Evolutionary conservation across 2,113 vertebrate species (phyloP), one percentile per base, ranked within the genome.

Genomic region (Cavia porcellus): DNA sequence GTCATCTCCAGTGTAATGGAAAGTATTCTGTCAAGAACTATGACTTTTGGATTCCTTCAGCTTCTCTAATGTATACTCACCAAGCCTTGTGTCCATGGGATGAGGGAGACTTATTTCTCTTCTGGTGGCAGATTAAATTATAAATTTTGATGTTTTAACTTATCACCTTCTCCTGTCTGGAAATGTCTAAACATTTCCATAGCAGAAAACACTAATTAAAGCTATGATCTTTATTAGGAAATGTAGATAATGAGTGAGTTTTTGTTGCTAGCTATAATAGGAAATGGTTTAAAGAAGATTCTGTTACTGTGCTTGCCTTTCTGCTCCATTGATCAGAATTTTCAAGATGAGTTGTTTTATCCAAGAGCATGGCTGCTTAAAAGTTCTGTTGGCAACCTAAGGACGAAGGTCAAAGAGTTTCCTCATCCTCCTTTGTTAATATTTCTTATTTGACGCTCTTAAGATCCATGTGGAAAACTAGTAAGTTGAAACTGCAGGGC

Each of bases 101-200:
- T 28, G 85, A 77, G 59, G 55, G 55, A 95, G 55, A 75, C 62
- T 52, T 90, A 57, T 86, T 94, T 90, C 64, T 89, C 74, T 42
- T 95, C 80, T 86, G 38, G 61, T 80, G 66, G 38, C 52, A 92
- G 62, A 89, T 45, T 94, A 62, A 94, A 97, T 84, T 90, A 42
- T 62, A 92, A 94, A 61, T 13, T 95, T 97, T 96, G 85, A n/a
- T 92, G 45, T 97, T 75, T 89, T 98, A 93, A 75, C 84, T 96
- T 97, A 86, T 81, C 32, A 57, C 93, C 95, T 92, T 61, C 42
- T 96, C 1, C 89, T 94, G 14, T 85, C 86, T 96, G 75, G 96
- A 97, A 98, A 97, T 74, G n/a, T 95, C 89, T 87, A 83, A 98
- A 94, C 55, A 70, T 96, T 98, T 96, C 35, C 57, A 12, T 66